Base-by-base conservation (phyloP, 2,888 invertebrate species). In the Ceratothoa steindachneri region DNA sequence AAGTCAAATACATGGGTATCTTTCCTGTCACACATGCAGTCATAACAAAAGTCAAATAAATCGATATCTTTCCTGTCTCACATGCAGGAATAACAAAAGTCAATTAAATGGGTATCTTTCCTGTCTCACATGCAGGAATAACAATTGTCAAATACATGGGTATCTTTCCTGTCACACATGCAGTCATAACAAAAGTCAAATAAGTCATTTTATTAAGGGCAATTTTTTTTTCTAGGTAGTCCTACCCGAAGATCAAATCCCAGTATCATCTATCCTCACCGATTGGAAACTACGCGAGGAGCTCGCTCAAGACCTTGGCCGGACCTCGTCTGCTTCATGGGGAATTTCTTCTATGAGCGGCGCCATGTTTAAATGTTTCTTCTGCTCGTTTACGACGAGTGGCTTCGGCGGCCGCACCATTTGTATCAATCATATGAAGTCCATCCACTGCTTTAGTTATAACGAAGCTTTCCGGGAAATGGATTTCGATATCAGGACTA, bases 401-500 rank as follows among this genome's bases (percentile, higher is more conserved):
- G 27, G 27, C 2, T 24, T n/a, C 24, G 12, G 12, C n/a, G 60
- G 60, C 2, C n/a, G 27, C 12, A 24, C 22, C 3, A 12, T 24
- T n/a, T 60, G 60, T 24, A 24, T 60, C 2, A 60, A 60, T 24
- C 60, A 60, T 24, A 60, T 60, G 60, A 60, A 60, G 12, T 60
- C 60, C 1, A 60, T 60, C 22, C 60, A 60, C 24, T 22, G 24
- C 22, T 60, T 60, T 24, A 24, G 12, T 60, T 60, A 60, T 24
- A 24, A 22, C 12, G 60, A 60, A 24, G 60, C 22, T 24, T 60
- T 60, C 24, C 19, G 60, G 27, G 24, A 24, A 12, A 24, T 24
- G 24, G 60, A 60, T 60, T 15, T 15, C 27, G 60, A 24, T 15
- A 60, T 15, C 3, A n/a, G 24, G 24, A 24, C 60, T 9, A 41